Percentiles rank a stretch among this genome's conserved stretches.
phyloP scores from a whole-genome alignment of 2,113 vertebrate genomes.

The Anser brachyrhynchus region DNA sequence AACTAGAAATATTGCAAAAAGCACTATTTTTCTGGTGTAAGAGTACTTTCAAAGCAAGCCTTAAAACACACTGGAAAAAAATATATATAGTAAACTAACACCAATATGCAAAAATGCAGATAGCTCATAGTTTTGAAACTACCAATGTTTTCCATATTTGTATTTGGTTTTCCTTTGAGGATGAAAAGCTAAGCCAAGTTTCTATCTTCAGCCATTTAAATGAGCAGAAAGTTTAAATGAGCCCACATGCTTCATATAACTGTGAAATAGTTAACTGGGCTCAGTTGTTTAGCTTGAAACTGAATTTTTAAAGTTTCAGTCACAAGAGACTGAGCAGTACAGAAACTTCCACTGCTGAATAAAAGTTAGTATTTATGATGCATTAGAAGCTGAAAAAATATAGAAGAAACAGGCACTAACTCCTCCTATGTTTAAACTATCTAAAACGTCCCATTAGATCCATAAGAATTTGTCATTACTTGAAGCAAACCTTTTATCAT shows the following conservation, averaged over 20 bases:
- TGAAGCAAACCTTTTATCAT: background rate
- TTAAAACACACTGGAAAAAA: background rate
- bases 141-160: background rate
- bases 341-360: background rate
- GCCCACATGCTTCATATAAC: background rate
- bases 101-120: background rate
- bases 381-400: background rate
- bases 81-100: background rate
- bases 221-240: background rate
- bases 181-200: background rate
- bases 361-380: conserved; percentile 9
- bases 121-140: background rate
- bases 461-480: rapidly evolving
- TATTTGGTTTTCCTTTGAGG: background rate
- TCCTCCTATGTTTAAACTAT: background rate
- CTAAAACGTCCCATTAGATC: background rate
- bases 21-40: background rate
- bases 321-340: background rate
- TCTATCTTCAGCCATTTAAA: background rate
- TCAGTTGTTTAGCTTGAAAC: background rate
- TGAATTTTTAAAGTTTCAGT: background rate
- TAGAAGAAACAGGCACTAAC: background rate
- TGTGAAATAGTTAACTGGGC: background rate
- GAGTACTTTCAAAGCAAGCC: background rate
- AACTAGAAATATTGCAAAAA: background rate